Percentiles rank a stretch among this genome's conserved stretches.
Conservation (phyloP, 2,888 invertebrate genomes). For the Gari tellinella region DNA sequence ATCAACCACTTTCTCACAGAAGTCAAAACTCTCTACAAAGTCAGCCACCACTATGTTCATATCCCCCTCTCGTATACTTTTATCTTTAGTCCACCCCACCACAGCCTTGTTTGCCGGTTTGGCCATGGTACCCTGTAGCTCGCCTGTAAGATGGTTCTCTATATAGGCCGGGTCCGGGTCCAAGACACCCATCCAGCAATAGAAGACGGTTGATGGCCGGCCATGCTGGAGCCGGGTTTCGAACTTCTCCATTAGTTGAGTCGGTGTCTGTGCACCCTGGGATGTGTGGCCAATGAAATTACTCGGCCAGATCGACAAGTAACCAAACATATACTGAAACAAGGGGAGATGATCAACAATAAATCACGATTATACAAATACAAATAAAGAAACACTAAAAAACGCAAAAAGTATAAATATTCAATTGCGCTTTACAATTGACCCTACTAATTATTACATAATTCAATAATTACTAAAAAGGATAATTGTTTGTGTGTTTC, state of each 20-base stretch:
- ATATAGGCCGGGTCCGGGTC: constrained; percentile 86
- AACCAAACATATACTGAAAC: constrained; percentile 21
- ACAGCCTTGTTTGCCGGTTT: constrained; percentile 34
- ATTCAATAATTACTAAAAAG: no score
- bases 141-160: constrained; percentile 20
- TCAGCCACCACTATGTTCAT: constrained; percentile 52
- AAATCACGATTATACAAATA: not conserved
- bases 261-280: constrained; percentile 85
- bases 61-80: constrained; percentile 25
- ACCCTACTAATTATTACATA: no score
- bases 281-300: constrained; percentile 91
- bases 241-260: constrained; percentile 87
- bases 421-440: no score
- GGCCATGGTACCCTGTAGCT: constrained; percentile 31
- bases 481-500: no score
- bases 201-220: constrained; percentile 88
- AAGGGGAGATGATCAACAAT: no score
- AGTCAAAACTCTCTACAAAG: constrained; percentile 35
- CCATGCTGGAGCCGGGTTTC: constrained; percentile 85
- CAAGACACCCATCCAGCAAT: constrained; percentile 92
- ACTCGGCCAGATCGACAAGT: constrained; percentile 32
- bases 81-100: constrained; percentile 30
- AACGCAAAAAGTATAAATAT: no score
- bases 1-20: constrained; percentile 34
- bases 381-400: no score